These are phyloP conservation scores for Aleiodes sp. DNA, from an alignment of 1,140 invertebrate genomes.

Conservation along the genomic window DNA sequence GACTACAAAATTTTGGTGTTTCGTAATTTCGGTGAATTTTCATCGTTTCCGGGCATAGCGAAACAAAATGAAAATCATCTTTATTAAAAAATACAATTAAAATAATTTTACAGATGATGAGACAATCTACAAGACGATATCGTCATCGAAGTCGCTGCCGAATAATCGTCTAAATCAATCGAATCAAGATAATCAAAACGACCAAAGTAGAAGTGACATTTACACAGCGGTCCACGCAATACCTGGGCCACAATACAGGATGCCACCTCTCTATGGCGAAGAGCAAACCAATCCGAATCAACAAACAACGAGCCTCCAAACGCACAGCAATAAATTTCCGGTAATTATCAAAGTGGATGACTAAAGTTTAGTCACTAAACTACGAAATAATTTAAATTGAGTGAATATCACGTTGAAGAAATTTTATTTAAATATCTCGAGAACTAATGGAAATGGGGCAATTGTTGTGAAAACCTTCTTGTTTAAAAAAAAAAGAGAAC, in stretches of 20 bases:
- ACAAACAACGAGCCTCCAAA: slow-evolving; percentile 70
- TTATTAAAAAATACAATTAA: no score
- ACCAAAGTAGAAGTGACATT: slow-evolving; percentile 38
- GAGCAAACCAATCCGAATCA: slow-evolving; percentile 64
- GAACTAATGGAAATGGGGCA: no score
- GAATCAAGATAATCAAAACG: slow-evolving; percentile 40
- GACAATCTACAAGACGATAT: slow-evolving; percentile 69
- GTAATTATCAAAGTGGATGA: slow-evolving; percentile 57
- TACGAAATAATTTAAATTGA: no score
- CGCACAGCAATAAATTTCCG: slow-evolving; percentile 82
- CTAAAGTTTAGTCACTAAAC: no score
- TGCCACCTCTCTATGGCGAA: slow-evolving; percentile 63
- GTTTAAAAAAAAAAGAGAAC: no score
- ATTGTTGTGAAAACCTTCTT: no score
- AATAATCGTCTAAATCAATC: slow-evolving; percentile 51
- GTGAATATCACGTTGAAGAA: no score
- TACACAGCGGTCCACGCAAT: slow-evolving; percentile 54
- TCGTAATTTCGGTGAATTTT: no score
- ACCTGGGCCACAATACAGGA: slow-evolving; percentile 59
- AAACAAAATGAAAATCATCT: no score
- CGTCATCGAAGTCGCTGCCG: slow-evolving; percentile 69
- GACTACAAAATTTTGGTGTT: no score
- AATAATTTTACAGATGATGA: slow-evolving; percentile 68
- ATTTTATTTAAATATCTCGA: no score
- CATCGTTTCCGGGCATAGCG: no score